Evolutionary conservation across 1,140 invertebrate species (phyloP).

Genomic region (Drosophila azteca): DNA sequence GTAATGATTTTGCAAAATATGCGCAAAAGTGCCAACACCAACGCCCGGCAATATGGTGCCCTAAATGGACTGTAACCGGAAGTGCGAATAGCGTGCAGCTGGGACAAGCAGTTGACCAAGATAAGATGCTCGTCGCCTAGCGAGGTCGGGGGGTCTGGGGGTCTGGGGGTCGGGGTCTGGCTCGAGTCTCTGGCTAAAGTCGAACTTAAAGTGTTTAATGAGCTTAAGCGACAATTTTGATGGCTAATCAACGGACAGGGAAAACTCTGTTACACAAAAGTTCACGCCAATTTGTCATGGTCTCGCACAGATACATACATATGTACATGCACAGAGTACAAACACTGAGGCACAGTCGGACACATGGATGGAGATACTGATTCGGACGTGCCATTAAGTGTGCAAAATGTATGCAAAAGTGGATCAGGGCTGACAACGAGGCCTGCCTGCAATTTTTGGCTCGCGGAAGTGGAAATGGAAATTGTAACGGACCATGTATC

Average conservation of each 20-base stretch:
- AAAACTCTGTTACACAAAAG: constrained; percentile 34
- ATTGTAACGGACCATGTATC: constrained; percentile 46
- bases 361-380: constrained; percentile 1
- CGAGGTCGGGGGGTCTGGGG: too few relatives aligned
- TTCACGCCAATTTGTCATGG: constrained; percentile 64
- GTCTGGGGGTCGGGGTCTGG: too few relatives aligned
- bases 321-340: background rate
- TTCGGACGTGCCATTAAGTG: constrained; percentile 36
- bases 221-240: constrained; percentile 37
- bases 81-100: constrained; percentile 79
- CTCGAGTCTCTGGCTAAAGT: background rate
- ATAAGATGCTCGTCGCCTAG: constrained; percentile 31
- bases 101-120: constrained; percentile 52
- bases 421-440: constrained; percentile 33
- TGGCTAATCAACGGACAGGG: constrained; percentile 59
- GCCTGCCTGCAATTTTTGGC: constrained; percentile 27
- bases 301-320: constrained; percentile 21
- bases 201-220: constrained; percentile 58
- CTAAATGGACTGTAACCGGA: constrained; percentile 81
- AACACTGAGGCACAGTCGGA: background rate
- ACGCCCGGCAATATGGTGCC: constrained; percentile 77
- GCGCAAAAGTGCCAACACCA: constrained; percentile 81
- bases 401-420: constrained; percentile 55
- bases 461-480: constrained; percentile 54
- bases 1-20: constrained; percentile 83